Conservation (phyloP, 2,113 vertebrate species). For the Prietella phreatophila region DNA sequence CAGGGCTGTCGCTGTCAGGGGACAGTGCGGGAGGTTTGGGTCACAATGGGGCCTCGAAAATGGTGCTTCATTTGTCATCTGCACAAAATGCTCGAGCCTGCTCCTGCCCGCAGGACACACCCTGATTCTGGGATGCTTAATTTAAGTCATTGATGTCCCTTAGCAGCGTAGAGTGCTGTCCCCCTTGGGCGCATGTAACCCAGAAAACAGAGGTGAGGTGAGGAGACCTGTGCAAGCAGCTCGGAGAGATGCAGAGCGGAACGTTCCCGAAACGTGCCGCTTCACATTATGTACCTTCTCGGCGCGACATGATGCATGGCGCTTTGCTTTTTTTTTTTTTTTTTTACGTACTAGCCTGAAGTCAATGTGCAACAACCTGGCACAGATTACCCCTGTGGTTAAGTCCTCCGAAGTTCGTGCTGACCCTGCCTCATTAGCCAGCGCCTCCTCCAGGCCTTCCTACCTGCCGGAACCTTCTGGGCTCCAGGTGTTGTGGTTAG, state of each 20-base stretch:
- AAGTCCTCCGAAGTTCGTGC: slow-evolving; percentile 48
- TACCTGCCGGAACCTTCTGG: slow-evolving; percentile 68
- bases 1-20: slow-evolving; percentile 54
- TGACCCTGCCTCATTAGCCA: slow-evolving; percentile 60
- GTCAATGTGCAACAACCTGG: slow-evolving; percentile 62
- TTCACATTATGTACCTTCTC: slow-evolving; percentile 22
- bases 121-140: slow-evolving; percentile 59
- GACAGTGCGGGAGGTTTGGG: slow-evolving; percentile 52
- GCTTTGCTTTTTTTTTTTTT: neutral
- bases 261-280: slow-evolving; percentile 54
- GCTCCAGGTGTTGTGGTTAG: slow-evolving; percentile 73
- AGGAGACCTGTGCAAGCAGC: slow-evolving; percentile 61
- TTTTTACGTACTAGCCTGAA: slow-evolving; percentile 46
- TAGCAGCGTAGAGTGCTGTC: slow-evolving; percentile 56
- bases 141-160: slow-evolving; percentile 64
- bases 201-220: slow-evolving; percentile 65
- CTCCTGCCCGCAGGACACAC: slow-evolving; percentile 45
- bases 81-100: slow-evolving; percentile 55
- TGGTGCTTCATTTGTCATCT: slow-evolving; percentile 74
- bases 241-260: slow-evolving; percentile 56
- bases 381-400: slow-evolving; percentile 62
- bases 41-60: slow-evolving; percentile 67
- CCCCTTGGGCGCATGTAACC: slow-evolving; percentile 62
- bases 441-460: slow-evolving; percentile 69
- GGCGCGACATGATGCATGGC: neutral